Evolutionary conservation across 2,797 vertebrate genomes (phyloP), one percentile per base, ranked within the genome.

Genomic region (Meriones psammophilus): DNA sequence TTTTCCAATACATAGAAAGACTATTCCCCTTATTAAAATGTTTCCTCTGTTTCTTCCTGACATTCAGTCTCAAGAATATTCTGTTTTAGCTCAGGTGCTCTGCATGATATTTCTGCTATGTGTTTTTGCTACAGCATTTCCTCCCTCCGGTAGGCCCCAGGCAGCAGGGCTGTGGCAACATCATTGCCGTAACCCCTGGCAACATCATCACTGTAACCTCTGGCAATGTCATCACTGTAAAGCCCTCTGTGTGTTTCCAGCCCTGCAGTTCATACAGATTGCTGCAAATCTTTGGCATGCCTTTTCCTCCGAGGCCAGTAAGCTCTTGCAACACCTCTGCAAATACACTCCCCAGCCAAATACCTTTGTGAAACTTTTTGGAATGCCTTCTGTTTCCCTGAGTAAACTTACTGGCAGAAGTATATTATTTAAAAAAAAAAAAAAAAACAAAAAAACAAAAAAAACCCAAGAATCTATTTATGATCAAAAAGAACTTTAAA

Each of bases 341-440:
- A 62, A 4, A 64, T 84, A 81, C 24, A 64, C 84, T 84, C 81
- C 39, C 22, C 69, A 60, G n/a, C 68, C 46, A 91, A 60, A 95
- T 95, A 92, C 42, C 69, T 85, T 71, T 28, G 0, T 36, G 73
- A 46, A 80, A 84, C 18, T 77, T 94, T 58, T 84, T 92, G 88
- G 74, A 42, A 69, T 42, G 15, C 36, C 58, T 71, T 88, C 79
- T 88, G 8, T 62, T 94, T 95, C 92, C 33, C 71, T 64, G 42
- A 81, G 5, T 54, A 58, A 66, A 86, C 24, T 39, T 71, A 83
- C 13, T n/a, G 56, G 66, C 17, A 68, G 39, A 30, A 46, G 79
- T 36, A 78, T 0, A 85, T 66, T 74, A 69, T n/a, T 68, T n/a
- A n/a, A 3, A 46, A 64, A 62, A 26, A 33, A 46, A 84, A 26